A percentile compares a stretch with the other conserved stretches of the same genome.
These are phyloP conservation scores for Augochlorella aurata DNA, from an alignment of 2,888 invertebrate species.

Conservation along the genomic window DNA sequence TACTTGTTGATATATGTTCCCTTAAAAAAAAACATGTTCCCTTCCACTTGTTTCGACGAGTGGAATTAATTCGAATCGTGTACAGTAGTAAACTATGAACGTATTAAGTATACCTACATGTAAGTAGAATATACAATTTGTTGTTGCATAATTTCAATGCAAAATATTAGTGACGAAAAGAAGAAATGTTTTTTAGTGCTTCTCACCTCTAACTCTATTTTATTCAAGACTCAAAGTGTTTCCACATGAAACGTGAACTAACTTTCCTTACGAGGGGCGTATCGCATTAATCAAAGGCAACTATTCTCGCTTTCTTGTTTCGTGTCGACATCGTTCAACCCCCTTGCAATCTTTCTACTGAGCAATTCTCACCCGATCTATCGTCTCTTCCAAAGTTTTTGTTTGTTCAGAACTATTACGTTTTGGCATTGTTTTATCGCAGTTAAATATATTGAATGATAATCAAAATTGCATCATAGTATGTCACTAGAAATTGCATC, in stretches of 20 bases:
- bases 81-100: too few relatives aligned
- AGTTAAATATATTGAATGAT: background rate
- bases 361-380: slow-evolving; percentile 21
- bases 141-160: background rate
- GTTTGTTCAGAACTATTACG: slow-evolving; percentile 29
- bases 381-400: slow-evolving; percentile 21
- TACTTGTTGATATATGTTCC: too few relatives aligned
- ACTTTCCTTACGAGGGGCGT: slow-evolving; percentile 47
- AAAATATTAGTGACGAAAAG: background rate
- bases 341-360: slow-evolving; percentile 39
- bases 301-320: slow-evolving; percentile 56
- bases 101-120: too few relatives aligned
- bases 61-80: too few relatives aligned
- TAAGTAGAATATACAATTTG: too few relatives aligned
- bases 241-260: background rate
- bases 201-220: slow-evolving; percentile 7
- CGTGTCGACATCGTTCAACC: slow-evolving; percentile 43
- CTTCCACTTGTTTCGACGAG: too few relatives aligned
- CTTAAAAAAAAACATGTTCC: too few relatives aligned
- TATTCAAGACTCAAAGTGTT: slow-evolving; percentile 5
- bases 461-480: background rate
- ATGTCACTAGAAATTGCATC: background rate
- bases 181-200: background rate
- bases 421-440: slow-evolving; percentile 16
- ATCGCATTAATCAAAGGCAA: slow-evolving; percentile 68